Percentiles rank a stretch among this genome's conserved stretches.
These are phyloP conservation scores for Mus spretus DNA, from an alignment of 2,797 vertebrate species.

Conservation along the genomic window DNA sequence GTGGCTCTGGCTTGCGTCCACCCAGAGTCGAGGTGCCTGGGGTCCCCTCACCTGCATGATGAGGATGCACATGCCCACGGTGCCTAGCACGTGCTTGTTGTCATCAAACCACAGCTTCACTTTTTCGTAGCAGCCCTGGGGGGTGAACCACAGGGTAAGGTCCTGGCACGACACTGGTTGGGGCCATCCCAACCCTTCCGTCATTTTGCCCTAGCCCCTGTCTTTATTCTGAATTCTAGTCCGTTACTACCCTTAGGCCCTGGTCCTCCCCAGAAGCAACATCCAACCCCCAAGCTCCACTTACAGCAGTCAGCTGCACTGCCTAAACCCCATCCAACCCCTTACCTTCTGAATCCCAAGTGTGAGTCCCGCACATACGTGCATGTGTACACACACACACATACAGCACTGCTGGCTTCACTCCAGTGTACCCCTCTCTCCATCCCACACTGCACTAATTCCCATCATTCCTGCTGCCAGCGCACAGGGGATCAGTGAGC, in stretches of 20 bases:
- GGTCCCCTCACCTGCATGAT: conserved; percentile 95
- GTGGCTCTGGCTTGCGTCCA: background rate
- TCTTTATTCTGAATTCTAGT: background rate
- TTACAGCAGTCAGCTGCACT: background rate
- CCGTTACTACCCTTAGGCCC: background rate
- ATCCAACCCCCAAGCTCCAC: background rate
- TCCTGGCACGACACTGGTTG: accelerated
- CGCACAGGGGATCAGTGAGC: background rate
- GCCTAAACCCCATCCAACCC: background rate
- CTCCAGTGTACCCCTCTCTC: background rate
- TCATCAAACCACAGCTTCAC: conserved; percentile 97
- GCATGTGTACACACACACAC: background rate
- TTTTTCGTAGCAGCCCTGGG: conserved; percentile 97
- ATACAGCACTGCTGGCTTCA: background rate
- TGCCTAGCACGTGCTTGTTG: conserved; percentile 96
- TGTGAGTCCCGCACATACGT: background rate
- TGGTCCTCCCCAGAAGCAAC: background rate
- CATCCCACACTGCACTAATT: background rate
- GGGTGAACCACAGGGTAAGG: conserved; percentile 46
- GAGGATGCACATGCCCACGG: conserved; percentile 96
- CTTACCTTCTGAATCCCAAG: background rate
- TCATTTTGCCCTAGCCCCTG: background rate
- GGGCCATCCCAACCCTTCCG: no score
- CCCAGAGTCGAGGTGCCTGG: background rate
- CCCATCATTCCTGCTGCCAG: background rate